Conservation (phyloP, 2,113 vertebrate genomes). For the Sphaerodactylus townsendi region DNA sequence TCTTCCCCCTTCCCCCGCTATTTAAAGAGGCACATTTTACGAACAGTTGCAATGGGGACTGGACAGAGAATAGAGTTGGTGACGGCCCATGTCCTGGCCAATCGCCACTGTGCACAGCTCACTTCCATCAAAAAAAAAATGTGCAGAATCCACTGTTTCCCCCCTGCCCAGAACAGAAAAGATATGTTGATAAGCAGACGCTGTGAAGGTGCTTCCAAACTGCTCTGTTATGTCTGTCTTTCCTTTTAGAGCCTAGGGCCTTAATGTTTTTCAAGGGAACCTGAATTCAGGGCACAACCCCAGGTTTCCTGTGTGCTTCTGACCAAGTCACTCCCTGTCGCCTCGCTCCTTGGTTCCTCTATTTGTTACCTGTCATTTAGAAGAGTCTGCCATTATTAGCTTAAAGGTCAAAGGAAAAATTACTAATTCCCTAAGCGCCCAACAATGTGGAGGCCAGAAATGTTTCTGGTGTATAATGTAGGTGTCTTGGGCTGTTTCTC, state of each 20-base stretch:
- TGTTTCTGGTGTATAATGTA: constrained; percentile 63
- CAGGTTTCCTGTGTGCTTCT: background rate
- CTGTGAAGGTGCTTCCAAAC: background rate
- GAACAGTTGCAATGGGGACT: background rate
- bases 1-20: too few relatives aligned
- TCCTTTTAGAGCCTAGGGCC: too few relatives aligned
- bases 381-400: constrained; percentile 56
- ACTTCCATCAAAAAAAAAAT: background rate
- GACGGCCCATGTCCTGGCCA: background rate
- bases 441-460: constrained; percentile 68
- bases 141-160: background rate
- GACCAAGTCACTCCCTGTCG: background rate
- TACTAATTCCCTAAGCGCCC: constrained; percentile 60
- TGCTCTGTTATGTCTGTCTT: background rate
- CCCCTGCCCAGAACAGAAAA: background rate
- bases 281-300: background rate
- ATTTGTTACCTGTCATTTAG: constrained; percentile 29
- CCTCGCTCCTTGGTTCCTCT: constrained; percentile 28
- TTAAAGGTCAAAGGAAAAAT: constrained; percentile 72
- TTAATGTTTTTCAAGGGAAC: background rate
- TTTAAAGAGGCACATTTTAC: too few relatives aligned
- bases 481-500: constrained; percentile 60
- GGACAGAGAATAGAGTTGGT: background rate
- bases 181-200: background rate
- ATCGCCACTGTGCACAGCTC: background rate